phyloP scores from a whole-genome alignment of 2,888 invertebrate genomes.

The Netelia fuscicornis region DNA sequence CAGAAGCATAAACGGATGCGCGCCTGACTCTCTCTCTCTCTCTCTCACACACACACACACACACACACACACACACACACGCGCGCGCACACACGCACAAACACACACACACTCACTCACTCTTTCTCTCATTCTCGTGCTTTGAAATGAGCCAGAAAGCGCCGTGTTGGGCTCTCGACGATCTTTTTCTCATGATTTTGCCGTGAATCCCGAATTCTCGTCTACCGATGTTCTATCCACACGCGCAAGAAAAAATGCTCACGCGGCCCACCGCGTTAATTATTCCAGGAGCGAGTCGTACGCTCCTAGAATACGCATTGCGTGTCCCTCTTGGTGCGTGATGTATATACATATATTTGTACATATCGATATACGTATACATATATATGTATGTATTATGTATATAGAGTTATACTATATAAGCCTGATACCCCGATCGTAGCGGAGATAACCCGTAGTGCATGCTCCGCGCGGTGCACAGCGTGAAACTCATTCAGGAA shows the following conservation, averaged over 20 bases:
- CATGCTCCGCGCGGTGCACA: constrained; percentile 64
- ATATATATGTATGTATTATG: constrained; percentile 9
- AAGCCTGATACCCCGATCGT: constrained; percentile 55
- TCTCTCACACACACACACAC: too few species aligned
- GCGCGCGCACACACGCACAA: too few species aligned
- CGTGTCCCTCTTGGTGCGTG: constrained; percentile 56
- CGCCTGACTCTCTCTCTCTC: constrained; percentile 9
- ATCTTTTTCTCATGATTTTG: neutral
- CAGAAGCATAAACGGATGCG: constrained; percentile 19
- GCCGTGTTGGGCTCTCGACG: constrained; percentile 44
- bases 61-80: too few species aligned
- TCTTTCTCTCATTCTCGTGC: neutral
- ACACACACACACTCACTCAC: neutral
- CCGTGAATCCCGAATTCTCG: constrained; percentile 12
- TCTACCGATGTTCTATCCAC: constrained; percentile 8
- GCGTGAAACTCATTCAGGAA: constrained; percentile 74
- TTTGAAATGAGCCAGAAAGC: constrained; percentile 6
- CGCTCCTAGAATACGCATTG: constrained; percentile 74
- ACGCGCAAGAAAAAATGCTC: constrained; percentile 54
- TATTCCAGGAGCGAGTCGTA: constrained; percentile 74
- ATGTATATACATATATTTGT: constrained; percentile 29
- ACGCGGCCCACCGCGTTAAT: constrained; percentile 72
- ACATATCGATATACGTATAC: constrained; percentile 29
- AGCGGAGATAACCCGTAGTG: constrained; percentile 58
- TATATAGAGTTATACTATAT: constrained; percentile 8